Conservation (phyloP, 2,113 vertebrate species). For the Forbesichthys papilliferus region DNA sequence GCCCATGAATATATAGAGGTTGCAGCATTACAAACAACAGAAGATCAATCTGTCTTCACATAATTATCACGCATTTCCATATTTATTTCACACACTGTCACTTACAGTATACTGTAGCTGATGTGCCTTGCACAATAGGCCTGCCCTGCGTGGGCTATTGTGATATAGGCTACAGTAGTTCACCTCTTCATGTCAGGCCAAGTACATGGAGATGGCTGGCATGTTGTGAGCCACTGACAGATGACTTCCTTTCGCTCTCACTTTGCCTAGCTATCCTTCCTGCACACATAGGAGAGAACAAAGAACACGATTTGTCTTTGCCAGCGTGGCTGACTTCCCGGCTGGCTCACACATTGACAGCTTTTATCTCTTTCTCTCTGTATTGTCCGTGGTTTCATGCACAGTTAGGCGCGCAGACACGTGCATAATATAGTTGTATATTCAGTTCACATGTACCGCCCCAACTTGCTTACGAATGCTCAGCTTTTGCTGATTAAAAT, state of each 20-base stretch:
- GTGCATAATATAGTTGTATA: no score
- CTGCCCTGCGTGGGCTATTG: not conserved
- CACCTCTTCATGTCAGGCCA: slow-evolving; percentile 53
- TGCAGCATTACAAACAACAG: no score
- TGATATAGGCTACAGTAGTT: slow-evolving; percentile 20
- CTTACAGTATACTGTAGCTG: not conserved
- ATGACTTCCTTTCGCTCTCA: slow-evolving; percentile 57
- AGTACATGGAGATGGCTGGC: slow-evolving; percentile 54
- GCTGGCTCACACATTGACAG: not conserved
- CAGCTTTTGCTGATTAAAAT: no score
- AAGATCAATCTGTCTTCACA: no score
- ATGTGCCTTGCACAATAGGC: not conserved
- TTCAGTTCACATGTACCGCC: no score
- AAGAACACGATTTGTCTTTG: slow-evolving; percentile 35
- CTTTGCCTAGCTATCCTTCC: slow-evolving; percentile 44
- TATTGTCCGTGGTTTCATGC: not conserved
- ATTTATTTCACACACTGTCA: slow-evolving; percentile 1
- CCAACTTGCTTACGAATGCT: not conserved
- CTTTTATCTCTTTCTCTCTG: not conserved
- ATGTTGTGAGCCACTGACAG: slow-evolving; percentile 44
- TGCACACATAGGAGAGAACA: slow-evolving; percentile 40
- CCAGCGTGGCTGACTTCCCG: slow-evolving; percentile 18
- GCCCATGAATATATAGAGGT: no score
- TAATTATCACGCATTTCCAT: not conserved
- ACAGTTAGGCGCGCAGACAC: no score